phyloP scores from a whole-genome alignment of 2,113 vertebrate species.

The Felis chaus region DNA sequence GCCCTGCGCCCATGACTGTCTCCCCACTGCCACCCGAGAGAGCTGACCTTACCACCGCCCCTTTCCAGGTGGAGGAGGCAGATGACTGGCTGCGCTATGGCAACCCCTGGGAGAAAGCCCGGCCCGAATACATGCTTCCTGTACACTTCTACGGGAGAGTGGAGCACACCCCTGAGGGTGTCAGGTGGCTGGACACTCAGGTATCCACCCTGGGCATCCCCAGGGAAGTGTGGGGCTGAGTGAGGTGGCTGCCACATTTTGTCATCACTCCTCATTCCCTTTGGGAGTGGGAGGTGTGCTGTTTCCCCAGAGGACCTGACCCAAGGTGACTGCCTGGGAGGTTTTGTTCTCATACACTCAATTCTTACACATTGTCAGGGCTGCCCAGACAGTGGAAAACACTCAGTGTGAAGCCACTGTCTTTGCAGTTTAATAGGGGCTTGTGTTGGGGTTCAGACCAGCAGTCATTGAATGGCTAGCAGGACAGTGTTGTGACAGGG shows the following conservation, averaged over 20 bases:
- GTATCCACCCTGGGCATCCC: conserved; percentile 62
- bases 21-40: rapidly evolving
- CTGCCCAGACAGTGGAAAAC: no score
- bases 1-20: rapidly evolving
- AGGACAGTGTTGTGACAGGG: background rate
- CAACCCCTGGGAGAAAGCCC: conserved; percentile 94
- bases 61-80: conserved; percentile 89
- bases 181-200: conserved; percentile 91
- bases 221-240: background rate
- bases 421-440: background rate
- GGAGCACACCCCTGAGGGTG: conserved; percentile 81
- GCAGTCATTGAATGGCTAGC: background rate
- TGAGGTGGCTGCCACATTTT: background rate
- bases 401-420: no score
- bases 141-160: conserved; percentile 91
- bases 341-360: background rate
- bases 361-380: background rate
- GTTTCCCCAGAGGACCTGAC: background rate
- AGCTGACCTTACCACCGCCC: no score
- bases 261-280: rapidly evolving
- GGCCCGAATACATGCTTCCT: conserved; percentile 92
- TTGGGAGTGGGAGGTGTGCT: background rate
- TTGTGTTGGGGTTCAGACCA: background rate
- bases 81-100: conserved; percentile 94
- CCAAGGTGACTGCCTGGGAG: background rate